phyloP scores from a whole-genome alignment of 1,140 invertebrate genomes.

The Solenopsis fugax region DNA sequence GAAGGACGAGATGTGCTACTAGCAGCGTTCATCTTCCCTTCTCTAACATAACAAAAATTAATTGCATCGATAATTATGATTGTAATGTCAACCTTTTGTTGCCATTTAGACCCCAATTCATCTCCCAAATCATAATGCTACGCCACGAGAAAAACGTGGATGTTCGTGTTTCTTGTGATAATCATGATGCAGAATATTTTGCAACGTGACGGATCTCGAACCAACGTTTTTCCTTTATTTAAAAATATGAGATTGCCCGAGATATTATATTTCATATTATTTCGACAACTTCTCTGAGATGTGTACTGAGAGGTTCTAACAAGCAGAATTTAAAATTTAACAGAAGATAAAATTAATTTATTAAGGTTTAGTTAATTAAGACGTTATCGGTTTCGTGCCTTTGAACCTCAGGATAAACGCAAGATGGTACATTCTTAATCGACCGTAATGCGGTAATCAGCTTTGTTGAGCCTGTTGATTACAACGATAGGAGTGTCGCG shows the following conservation, averaged over 20 bases:
- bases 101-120: neutral
- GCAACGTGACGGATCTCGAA: neutral
- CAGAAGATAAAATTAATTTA: neutral
- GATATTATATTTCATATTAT: neutral
- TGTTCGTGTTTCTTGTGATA: neutral
- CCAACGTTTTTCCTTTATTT: neutral
- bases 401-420: neutral
- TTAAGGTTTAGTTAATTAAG: too few relatives aligned
- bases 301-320: neutral
- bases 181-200: neutral
- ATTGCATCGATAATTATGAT: slow-evolving; percentile 13
- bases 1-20: slow-evolving; percentile 4
- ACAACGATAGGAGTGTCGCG: neutral
- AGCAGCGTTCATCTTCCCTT: neutral
- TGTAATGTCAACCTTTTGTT: neutral
- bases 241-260: neutral
- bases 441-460: neutral
- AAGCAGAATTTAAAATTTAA: neutral
- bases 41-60: neutral
- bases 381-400: neutral
- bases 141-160: too few relatives aligned
- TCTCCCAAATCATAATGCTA: neutral
- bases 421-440: neutral
- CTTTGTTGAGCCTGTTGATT: neutral
- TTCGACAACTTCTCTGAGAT: neutral